Conservation (phyloP, 2,888 invertebrate genomes). For the Abscondita cerata region DNA sequence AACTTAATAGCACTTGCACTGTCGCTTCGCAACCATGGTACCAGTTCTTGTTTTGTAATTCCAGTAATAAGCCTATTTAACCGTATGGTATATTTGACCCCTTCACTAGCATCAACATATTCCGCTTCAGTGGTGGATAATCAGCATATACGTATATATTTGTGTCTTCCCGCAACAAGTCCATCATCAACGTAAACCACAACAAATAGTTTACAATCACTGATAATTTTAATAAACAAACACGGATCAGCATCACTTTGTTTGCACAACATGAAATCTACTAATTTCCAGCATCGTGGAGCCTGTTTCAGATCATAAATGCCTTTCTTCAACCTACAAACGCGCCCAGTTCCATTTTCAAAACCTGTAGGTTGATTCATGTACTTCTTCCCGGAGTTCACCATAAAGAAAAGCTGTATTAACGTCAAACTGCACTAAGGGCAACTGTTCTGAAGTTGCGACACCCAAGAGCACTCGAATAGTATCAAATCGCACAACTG, state of each 20-base stretch:
- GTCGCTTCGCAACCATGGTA: too few species aligned
- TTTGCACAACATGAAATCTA: constrained; percentile 24
- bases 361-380: constrained; percentile 4
- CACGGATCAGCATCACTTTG: constrained; percentile 38
- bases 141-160: too few species aligned
- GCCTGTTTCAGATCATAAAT: constrained; percentile 49
- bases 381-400: background rate
- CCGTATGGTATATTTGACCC: too few species aligned
- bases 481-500: background rate
- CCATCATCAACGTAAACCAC: background rate
- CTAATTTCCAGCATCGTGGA: constrained; percentile 29
- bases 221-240: constrained; percentile 28
- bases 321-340: constrained; percentile 44
- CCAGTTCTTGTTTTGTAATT: too few species aligned
- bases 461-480: background rate
- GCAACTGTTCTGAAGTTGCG: background rate
- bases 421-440: background rate
- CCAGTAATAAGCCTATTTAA: too few species aligned
- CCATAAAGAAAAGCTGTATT: background rate
- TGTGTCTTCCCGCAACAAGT: background rate
- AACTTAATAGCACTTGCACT: too few species aligned
- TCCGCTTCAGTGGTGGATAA: too few species aligned
- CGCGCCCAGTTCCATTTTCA: background rate
- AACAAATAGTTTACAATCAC: constrained; percentile 6
- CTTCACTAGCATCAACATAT: too few species aligned